These are phyloP conservation scores for Cerceris ruficornis DNA, from an alignment of 2,888 invertebrate species.

Conservation along the genomic window DNA sequence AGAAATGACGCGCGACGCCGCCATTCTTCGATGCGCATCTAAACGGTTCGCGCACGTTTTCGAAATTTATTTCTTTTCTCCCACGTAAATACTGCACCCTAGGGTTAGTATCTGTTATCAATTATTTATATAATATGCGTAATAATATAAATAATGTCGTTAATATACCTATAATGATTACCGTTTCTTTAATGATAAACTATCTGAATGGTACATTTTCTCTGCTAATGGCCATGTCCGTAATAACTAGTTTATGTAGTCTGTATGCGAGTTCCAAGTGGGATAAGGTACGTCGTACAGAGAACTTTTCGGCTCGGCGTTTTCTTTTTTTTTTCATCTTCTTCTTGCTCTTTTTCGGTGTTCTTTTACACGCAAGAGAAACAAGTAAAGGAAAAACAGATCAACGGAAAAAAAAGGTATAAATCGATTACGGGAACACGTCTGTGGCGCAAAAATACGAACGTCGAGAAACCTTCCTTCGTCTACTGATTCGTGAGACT, in stretches of 20 bases:
- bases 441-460: constrained; percentile 71
- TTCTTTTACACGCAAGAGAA: constrained; percentile 41
- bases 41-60: constrained; percentile 37
- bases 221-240: constrained; percentile 78
- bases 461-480: constrained; percentile 64
- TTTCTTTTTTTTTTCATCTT: constrained; percentile 15
- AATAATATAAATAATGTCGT: constrained; percentile 81
- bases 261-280: constrained; percentile 76
- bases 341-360: constrained; percentile 18
- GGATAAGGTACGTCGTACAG: constrained; percentile 78
- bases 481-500: constrained; percentile 46
- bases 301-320: constrained; percentile 72
- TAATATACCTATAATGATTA: constrained; percentile 80
- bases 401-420: constrained; percentile 40
- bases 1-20: constrained; percentile 57
- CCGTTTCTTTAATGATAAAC: constrained; percentile 78
- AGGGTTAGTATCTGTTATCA: constrained; percentile 77
- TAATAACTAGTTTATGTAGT: constrained; percentile 74
- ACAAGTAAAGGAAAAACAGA: constrained; percentile 41
- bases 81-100: constrained; percentile 74
- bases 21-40: constrained; percentile 34
- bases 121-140: constrained; percentile 79
- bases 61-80: constrained; percentile 34
- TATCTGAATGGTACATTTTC: constrained; percentile 78
- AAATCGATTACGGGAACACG: constrained; percentile 69